Evolutionary conservation across 2,888 invertebrate species (phyloP), one percentile per base, ranked within the genome.

Genomic region (Eudemis profundana): DNA sequence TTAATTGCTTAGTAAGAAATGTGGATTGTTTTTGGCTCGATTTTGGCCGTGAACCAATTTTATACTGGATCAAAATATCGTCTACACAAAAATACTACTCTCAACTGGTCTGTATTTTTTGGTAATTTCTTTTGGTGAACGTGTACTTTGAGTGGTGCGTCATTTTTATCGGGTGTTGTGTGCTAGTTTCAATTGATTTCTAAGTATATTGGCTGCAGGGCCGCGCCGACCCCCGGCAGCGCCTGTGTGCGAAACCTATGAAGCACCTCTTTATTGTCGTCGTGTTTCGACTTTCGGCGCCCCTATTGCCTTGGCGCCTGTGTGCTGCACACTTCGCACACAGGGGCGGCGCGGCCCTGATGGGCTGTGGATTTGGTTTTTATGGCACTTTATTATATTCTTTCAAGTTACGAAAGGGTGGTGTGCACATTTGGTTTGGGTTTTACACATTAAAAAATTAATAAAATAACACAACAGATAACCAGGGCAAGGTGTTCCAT

Each of bases 381-480:
- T 7, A 21, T 42, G 47, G 38, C 27, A 40, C 47, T 62, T 57
- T 49, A 33, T 27, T 4, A 19, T 19, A 15, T 29, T 38, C 2
- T 21, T 53, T 36, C 1, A 51, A 51, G 19, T 19, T 46, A 8
- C 27, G 5, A 46, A 44, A 40, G 10, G n/a, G 5, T 27, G 27
- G 50, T 29, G 42, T 50, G 44, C 64, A 57, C 44, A 36, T 50
- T 21, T 5, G 57, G 50, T 56, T 42, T 21, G 40, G 61, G 21
- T 61, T 44, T 61, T 56, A n/a, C n/a, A n/a, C n/a, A n/a, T 19
- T 47, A 12, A 12, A 53, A 29, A 5, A 42, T 44, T 42, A 57
- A 40, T 44, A 44, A 51, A 49, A 59, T 50, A 57, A 57, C 63
- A 63, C 56, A 4, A 21, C 42, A 50, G n/a, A 19, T 64, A 64